A percentile compares a stretch with the other conserved stretches of the same genome.
These are phyloP conservation scores for Ceriagrion tenellum DNA, from an alignment of 2,888 invertebrate genomes.

Conservation along the genomic window DNA sequence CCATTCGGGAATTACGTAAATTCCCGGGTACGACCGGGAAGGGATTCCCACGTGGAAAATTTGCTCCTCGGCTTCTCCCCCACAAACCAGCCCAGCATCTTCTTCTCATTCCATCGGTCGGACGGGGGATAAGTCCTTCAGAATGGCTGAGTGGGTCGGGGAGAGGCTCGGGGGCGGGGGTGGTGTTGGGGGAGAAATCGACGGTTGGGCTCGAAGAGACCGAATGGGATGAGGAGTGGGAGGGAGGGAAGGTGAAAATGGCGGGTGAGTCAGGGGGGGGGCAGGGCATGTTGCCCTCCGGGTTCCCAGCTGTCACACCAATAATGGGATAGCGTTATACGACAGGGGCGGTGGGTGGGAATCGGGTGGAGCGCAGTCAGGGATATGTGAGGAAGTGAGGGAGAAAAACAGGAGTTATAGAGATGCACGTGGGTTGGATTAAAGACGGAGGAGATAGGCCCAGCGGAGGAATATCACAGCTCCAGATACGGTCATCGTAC, in stretches of 20 bases:
- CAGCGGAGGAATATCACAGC: too few species aligned
- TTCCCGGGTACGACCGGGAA: too few species aligned
- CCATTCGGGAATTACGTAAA: neutral
- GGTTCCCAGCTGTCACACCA: slow-evolving; percentile 30
- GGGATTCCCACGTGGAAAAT: too few species aligned
- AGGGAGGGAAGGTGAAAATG: neutral
- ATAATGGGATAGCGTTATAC: slow-evolving; percentile 16
- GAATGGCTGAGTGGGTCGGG: neutral
- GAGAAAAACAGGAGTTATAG: too few species aligned
- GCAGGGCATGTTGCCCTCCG: slow-evolving; percentile 1
- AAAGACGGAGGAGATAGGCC: neutral
- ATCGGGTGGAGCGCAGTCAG: neutral
- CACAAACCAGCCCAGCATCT: neutral
- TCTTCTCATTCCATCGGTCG: neutral
- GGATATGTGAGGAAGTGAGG: neutral
- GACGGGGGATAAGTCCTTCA: neutral
- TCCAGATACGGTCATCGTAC: too few species aligned
- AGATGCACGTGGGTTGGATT: neutral
- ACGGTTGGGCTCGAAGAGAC: neutral
- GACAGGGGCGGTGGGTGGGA: neutral
- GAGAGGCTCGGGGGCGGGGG: neutral
- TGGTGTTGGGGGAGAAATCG: neutral
- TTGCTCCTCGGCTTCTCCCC: too few species aligned
- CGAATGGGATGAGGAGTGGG: neutral
- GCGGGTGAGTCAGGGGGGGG: neutral